Evolutionary conservation across 2,113 vertebrate genomes (phyloP).

Genomic region (Phylloscopus whistleri): DNA sequence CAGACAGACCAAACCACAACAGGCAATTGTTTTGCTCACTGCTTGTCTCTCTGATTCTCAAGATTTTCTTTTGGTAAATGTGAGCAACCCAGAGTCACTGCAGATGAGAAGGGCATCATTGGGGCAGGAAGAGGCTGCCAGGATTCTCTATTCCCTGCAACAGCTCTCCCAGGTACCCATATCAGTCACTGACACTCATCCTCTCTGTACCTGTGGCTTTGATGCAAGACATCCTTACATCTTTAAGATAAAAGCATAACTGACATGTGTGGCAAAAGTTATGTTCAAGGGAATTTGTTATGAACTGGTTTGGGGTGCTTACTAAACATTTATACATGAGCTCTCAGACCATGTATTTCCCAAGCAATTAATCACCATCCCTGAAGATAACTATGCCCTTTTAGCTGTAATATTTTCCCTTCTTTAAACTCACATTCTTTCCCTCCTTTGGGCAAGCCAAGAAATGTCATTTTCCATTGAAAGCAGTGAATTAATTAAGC

Average conservation of each 20-base stretch:
- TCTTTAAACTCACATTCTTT: not conserved
- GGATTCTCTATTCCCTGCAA: not conserved
- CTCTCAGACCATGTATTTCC: not conserved
- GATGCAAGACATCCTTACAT: not conserved
- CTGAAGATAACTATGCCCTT: conserved; percentile 7
- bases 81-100: not conserved
- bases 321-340: not conserved
- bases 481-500: not conserved
- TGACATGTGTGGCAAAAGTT: not conserved
- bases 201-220: not conserved
- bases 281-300: not conserved
- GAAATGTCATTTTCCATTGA: not conserved
- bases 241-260: not conserved
- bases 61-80: not conserved
- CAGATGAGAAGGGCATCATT: not conserved
- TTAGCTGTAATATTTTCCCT: conserved; percentile 4
- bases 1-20: not conserved
- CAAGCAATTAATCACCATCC: not conserved
- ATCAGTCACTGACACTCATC: not conserved
- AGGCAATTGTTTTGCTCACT: not conserved
- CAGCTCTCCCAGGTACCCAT: not conserved
- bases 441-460: not conserved
- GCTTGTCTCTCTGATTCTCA: not conserved
- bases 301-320: not conserved
- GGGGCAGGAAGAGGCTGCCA: not conserved